Evolutionary conservation across 2,113 vertebrate species (phyloP).

Genomic region (Echinops telfairi): DNA sequence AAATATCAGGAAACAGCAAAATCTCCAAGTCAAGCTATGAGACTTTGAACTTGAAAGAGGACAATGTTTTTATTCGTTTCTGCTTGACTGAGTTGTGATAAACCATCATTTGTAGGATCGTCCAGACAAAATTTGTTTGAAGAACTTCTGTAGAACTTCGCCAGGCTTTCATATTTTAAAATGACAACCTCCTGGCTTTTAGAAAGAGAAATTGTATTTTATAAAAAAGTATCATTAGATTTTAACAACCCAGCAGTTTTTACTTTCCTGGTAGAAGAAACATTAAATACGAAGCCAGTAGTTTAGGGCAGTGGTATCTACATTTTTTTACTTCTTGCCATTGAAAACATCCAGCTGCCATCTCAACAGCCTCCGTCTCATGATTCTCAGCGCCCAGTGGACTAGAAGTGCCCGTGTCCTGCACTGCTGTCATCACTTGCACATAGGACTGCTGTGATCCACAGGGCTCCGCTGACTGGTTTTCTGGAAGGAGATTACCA

Average conservation of each 20-base stretch:
- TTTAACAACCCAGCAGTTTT: background rate
- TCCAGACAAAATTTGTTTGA: background rate
- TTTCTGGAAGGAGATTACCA: no score
- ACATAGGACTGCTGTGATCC: no score
- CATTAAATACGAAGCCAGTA: slow-evolving; percentile 13
- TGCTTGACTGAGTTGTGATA: slow-evolving; percentile 7
- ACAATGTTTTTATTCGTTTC: background rate
- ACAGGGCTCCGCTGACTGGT: no score
- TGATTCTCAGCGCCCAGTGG: no score
- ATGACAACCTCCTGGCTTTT: background rate
- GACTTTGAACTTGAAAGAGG: background rate
- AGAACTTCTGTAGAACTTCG: no score
- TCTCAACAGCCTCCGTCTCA: background rate
- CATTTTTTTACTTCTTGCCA: background rate
- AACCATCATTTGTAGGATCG: slow-evolving; percentile 22
- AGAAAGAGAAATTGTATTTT: slow-evolving; percentile 28
- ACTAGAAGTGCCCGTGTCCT: no score
- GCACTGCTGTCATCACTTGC: no score
- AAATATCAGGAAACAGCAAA: slow-evolving; percentile 22
- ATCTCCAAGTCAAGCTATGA: background rate
- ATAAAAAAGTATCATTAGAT: slow-evolving; percentile 27
- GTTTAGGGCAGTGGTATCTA: background rate
- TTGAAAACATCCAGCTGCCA: background rate
- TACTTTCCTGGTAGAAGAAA: slow-evolving; percentile 5
- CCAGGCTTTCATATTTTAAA: background rate